Evolutionary conservation across 2,888 invertebrate genomes (phyloP), one percentile per base, ranked within the genome.

Genomic region (Bombyx huttoni): DNA sequence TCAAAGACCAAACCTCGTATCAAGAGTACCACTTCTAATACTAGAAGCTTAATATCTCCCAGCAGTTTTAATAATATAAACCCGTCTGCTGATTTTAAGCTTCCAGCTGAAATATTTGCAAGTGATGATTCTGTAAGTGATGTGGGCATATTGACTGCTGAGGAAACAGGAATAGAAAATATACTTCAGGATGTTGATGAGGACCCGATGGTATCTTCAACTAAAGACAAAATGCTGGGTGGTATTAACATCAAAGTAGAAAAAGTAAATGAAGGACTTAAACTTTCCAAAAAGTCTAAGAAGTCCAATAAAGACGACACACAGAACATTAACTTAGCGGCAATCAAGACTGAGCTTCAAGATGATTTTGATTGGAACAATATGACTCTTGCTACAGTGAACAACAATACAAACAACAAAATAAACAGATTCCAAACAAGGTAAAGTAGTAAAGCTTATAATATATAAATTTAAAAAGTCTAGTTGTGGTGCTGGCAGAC

Each of bases 21-120:
- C 51, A 65, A 58, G 51, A 51, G 53, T 40, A 51, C 64, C 47
- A 56, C 56, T 46, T 49, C 68, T 45, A 65, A 57, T 50, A 60
- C 59, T 12, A 84, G 73, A 59, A 67, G 60, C 34, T 57, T 78
- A 45, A 59, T 71, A 35, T 67, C 73, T 51, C 63, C 74, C 7
- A 75, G 68, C 53, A 78, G 73, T 62, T 88, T 73, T 52, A 79
- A 82, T 56, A 54, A 67, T 13, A 64, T 86, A 56, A 81, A 81
- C 48, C 82, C 82, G 51, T 64, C 86, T 40, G 78, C 83, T 52
- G 88, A 88, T 58, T 72, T 85, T 55, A 86, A 75, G 61, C 70
- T 89, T 33, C 89, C 89, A 8, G 86, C 84, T 52, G 85, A 89
- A 56, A 89, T 89, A 65, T 89, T 89, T 68, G 89, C 89, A 49